Evolutionary conservation across 37 sponge, comb jelly and placozoan genomes (phyloP), one percentile per base, ranked within the genome.

Genomic region (Axinella damicornis): DNA sequence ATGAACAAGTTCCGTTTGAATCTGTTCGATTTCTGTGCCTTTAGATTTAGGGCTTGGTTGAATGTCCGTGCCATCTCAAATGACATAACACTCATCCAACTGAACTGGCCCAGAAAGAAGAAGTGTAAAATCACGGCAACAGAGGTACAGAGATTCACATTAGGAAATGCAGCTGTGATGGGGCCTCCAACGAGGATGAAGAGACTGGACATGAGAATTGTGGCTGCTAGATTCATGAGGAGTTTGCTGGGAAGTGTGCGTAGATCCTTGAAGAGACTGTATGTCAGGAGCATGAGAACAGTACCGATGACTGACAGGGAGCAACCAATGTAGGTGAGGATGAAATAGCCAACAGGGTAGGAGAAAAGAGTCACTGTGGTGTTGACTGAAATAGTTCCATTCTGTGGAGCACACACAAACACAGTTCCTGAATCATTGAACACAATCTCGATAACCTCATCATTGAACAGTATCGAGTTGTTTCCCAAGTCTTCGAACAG

Each of bases 41-140:
- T 46, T 1, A 71, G 25, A 6, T 71, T 31, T 22, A 0, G 18
- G 2, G 73, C 83, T 62, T 32, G 72, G 22, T 57, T 2, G 32
- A 71, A 57, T 5, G 24, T 82, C 17, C 61, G 39, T 24, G 63
- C 76, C 70, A 73, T 52, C 24, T 80, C 74, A 69, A 60, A 54
- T 14, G 62, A 62, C 54, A 89, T 58, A 39, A 89, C 52, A 55
- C 71, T 73, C 84, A 83, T 89, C 90, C 90, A 89, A 33, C n/a
- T 36, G 57, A 89, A 89, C 36, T 82, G 84, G 36, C 76, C 38
- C 24, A 89, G 80, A 67, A 71, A 70, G 14, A 61, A 37, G 54
- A 46, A 88, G 32, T 88, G 89, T 22, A 88, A 76, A 52, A 69
- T 19, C 13, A 89, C 70, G 22, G 79, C 90, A 14, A 76, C 64